Percentiles rank a stretch among this genome's conserved stretches.
Evolutionary conservation across 1,140 invertebrate species (phyloP).

Genomic region (Platyura marginata): DNA sequence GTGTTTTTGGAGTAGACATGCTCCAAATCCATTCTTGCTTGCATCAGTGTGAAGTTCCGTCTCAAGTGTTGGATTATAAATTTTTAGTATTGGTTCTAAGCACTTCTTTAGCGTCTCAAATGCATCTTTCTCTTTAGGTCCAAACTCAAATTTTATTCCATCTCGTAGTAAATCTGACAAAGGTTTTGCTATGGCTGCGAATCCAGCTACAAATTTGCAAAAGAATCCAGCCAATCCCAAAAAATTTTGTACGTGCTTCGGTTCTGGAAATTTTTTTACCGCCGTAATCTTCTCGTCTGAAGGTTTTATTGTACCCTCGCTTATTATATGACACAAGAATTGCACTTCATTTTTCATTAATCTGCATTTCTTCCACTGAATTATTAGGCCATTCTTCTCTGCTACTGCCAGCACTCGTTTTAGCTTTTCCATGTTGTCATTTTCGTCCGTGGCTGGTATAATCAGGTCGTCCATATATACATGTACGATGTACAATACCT

Average conservation of each 20-base stretch:
- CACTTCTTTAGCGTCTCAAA: slow-evolving; percentile 6
- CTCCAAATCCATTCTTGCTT: too few species aligned
- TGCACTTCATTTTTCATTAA: slow-evolving; percentile 7
- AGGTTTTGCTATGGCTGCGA: slow-evolving; percentile 13
- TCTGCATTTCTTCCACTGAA: slow-evolving; percentile 7
- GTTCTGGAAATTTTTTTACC: slow-evolving; percentile 11
- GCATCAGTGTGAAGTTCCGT: too few species aligned
- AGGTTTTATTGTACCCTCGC: slow-evolving; percentile 7
- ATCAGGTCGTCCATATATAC: slow-evolving; percentile 17
- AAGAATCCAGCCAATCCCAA: slow-evolving; percentile 21
- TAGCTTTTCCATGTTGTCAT: slow-evolving; percentile 5
- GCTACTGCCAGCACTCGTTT: slow-evolving; percentile 3
- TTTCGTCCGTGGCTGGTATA: slow-evolving; percentile 6
- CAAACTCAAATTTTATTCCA: slow-evolving; percentile 6
- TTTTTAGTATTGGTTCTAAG: slow-evolving; percentile 9
- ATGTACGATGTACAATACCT: slow-evolving; percentile 1
- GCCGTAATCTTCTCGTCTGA: slow-evolving; percentile 13
- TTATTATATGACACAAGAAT: slow-evolving; percentile 17
- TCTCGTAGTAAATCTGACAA: slow-evolving; percentile 14
- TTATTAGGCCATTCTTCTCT: slow-evolving; percentile 4
- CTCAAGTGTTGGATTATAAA: too few species aligned
- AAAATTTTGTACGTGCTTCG: slow-evolving; percentile 12
- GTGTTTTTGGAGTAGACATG: too few species aligned
- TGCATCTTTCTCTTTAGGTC: not conserved
- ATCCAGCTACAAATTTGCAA: slow-evolving; percentile 19